A percentile compares a stretch with the other conserved stretches of the same genome.
Evolutionary conservation across 2,113 vertebrate genomes (phyloP).

Genomic region (Oncorhynchus keta): DNA sequence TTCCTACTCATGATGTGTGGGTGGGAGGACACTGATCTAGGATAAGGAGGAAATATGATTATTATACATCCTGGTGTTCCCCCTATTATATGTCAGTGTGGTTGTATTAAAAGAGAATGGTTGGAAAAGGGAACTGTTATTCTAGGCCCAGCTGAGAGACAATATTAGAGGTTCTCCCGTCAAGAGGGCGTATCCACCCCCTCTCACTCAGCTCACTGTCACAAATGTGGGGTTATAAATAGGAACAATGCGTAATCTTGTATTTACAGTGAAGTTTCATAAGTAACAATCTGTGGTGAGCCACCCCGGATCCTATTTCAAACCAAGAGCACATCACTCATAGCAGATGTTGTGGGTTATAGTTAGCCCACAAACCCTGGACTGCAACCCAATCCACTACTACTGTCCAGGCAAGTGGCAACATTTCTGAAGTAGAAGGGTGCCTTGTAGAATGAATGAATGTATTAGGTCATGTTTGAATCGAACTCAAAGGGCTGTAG

Average conservation of each 20-base stretch:
- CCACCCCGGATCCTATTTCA: not conserved
- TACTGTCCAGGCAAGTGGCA: no score
- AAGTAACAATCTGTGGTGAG: not conserved
- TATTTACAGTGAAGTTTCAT: not conserved
- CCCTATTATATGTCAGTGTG: not conserved
- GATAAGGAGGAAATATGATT: no score
- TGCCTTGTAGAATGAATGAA: not conserved
- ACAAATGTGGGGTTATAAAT: not conserved
- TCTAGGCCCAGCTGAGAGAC: not conserved
- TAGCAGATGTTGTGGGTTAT: not conserved
- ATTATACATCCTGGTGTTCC: not conserved
- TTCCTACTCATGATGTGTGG: no score
- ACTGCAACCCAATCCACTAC: not conserved
- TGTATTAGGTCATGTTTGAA: no score
- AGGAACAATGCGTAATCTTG: not conserved
- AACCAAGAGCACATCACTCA: not conserved
- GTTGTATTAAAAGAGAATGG: not conserved
- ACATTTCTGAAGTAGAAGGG: not conserved
- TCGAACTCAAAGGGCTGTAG: no score
- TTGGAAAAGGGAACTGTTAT: not conserved
- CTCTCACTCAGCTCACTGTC: not conserved
- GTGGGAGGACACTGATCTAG: no score
- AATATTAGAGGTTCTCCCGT: not conserved
- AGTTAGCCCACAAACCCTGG: not conserved
- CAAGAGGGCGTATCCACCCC: not conserved